phyloP scores from a whole-genome alignment of 2,113 vertebrate genomes.

The Coryphaenoides rupestris region DNA sequence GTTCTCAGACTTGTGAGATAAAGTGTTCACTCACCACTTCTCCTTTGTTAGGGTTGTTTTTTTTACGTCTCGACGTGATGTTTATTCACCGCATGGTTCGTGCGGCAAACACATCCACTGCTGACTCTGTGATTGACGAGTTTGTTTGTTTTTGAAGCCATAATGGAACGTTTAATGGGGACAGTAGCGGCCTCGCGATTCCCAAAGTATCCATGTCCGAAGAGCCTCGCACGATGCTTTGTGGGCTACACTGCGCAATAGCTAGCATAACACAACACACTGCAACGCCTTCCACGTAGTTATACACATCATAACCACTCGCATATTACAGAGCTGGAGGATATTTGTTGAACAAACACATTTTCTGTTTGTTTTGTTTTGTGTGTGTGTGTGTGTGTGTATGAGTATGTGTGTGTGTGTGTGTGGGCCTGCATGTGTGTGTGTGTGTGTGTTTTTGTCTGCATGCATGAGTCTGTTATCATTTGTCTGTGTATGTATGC shows the following conservation, averaged over 20 bases:
- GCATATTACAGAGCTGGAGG: no score
- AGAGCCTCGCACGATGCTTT: neutral
- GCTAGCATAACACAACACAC: no score
- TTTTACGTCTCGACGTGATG: conserved; percentile 8
- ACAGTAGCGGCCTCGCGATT: neutral
- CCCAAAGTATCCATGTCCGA: neutral
- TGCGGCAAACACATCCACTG: conserved; percentile 21
- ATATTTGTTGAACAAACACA: no score
- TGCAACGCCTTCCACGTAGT: no score
- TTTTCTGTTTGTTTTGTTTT: no score
- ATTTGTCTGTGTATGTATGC: neutral
- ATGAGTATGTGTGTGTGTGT: neutral
- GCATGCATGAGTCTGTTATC: no score
- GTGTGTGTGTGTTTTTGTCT: neutral
- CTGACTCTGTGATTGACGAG: conserved; percentile 14
- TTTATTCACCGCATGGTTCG: conserved; percentile 25
- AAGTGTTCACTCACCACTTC: conserved; percentile 21
- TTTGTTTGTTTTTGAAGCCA: conserved; percentile 12
- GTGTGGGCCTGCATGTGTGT: neutral
- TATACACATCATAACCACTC: no score
- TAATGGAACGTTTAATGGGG: neutral
- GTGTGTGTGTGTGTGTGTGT: neutral
- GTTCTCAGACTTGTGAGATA: conserved; percentile 20
- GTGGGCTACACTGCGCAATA: neutral
- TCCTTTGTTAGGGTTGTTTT: conserved; percentile 16